phyloP scores from a whole-genome alignment of 2,797 vertebrate genomes.

The Dicrostonyx torquatus region DNA sequence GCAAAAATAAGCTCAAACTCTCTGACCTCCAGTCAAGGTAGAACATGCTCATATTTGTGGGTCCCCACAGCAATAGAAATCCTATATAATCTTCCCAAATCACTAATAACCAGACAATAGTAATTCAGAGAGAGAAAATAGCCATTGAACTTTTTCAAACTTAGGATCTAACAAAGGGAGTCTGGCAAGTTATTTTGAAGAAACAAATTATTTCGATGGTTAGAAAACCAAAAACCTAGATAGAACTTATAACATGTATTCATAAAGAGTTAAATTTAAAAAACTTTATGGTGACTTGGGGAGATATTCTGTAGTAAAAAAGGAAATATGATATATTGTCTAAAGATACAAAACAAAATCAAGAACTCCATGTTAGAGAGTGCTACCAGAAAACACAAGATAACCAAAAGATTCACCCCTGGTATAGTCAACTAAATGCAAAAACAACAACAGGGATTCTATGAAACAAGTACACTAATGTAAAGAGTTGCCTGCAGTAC shows the following conservation, averaged over 20 bases:
- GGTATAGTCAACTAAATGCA: not conserved
- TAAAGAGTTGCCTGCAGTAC: not conserved
- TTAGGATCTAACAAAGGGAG: not conserved
- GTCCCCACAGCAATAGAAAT: not conserved
- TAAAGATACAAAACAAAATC: not conserved
- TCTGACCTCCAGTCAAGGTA: too few species aligned
- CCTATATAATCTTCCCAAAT: not conserved
- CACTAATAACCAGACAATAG: not conserved
- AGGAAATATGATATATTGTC: not conserved
- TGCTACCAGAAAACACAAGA: not conserved
- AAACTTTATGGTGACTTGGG: not conserved
- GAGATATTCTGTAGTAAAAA: not conserved
- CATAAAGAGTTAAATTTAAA: not conserved
- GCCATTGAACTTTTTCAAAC: not conserved
- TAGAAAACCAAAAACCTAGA: not conserved
- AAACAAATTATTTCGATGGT: not conserved
- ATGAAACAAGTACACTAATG: not conserved
- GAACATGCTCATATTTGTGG: too few species aligned
- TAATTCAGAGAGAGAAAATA: not conserved
- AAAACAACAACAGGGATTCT: not conserved
- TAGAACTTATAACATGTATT: not conserved
- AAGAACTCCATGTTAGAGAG: not conserved
- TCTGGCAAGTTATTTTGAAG: not conserved
- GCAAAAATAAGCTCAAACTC: too few species aligned
- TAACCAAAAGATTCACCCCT: not conserved